Evolutionary conservation across 64 coral and sea anemone genomes (phyloP).

Genomic region (Montipora capricornis): DNA sequence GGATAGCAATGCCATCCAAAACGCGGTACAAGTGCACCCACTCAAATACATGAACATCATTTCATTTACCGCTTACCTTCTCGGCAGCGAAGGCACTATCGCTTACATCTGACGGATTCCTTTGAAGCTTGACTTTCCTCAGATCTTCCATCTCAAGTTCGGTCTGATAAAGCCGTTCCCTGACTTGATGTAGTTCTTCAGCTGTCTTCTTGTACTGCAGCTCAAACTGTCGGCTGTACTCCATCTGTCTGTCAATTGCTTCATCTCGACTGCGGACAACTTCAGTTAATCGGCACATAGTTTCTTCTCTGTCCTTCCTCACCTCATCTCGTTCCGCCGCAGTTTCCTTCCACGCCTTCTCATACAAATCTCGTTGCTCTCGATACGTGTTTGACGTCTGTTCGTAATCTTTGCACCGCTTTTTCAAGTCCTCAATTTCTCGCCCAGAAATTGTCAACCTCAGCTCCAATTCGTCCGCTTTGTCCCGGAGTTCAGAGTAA

Average conservation of each 20-base stretch:
- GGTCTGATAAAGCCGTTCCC: conserved; percentile 10
- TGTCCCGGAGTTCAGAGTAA: conserved; percentile 46
- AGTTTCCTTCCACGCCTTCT: conserved; percentile 61
- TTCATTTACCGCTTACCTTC: neutral
- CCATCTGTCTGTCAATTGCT: conserved; percentile 53
- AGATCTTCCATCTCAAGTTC: conserved; percentile 56
- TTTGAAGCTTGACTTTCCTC: conserved; percentile 52
- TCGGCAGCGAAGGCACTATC: neutral
- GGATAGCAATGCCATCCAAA: too few relatives aligned
- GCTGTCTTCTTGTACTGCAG: conserved; percentile 22
- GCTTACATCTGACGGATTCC: conserved; percentile 5
- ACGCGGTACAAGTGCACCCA: too few relatives aligned
- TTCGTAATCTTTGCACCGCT: conserved; percentile 44
- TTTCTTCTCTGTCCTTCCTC: conserved; percentile 66
- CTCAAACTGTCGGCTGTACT: conserved; percentile 53
- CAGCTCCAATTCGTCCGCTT: conserved; percentile 65
- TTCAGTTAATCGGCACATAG: conserved; percentile 19
- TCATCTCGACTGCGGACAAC: conserved; percentile 58
- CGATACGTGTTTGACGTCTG: conserved; percentile 26
- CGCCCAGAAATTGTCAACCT: conserved; percentile 15
- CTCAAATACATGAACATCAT: too few relatives aligned
- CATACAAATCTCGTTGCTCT: conserved; percentile 57
- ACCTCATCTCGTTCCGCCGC: conserved; percentile 52
- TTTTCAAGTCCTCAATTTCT: conserved; percentile 45
- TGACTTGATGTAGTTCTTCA: conserved; percentile 7